Base-by-base conservation (phyloP, 2,113 vertebrate species). In the Corythaixoides concolor region DNA sequence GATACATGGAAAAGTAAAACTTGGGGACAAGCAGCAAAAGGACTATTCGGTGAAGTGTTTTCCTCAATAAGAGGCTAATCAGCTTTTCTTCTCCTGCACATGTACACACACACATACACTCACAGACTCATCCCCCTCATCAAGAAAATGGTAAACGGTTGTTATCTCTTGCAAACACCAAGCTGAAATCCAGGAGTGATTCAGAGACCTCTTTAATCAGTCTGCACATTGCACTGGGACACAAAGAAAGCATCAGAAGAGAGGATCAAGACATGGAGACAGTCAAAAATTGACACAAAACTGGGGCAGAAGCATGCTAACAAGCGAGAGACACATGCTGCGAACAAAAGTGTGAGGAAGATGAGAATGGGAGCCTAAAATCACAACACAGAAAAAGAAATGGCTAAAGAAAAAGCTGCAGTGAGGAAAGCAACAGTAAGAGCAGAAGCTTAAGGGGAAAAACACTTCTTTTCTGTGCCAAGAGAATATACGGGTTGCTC, bases 201-300 rank as follows among this genome's bases (percentile, higher is more conserved):
- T 92, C 91, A 93, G 30, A 87, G 91, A 70, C 49, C 55, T 90
- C 76, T 87, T 85, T 85, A 94, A 86, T 69, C 72, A 80, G 62
- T 30, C 52, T 83, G 43, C 39, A 47, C 0, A 2, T 74, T 78
- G 58, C 70, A 89, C 27, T 17, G 50, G 41, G 62, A 70, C 41
- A 87, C 52, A 90, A 82, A 92, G 55, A 56, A 94, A 6, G 39
- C 30, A 90, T 53, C 68, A 79, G 20, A 94, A 92, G 27, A 91
- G 12, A 94, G 15, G 49, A 91, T 59, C 13, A 33, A 45, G 66
- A 83, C 20, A 79, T 7, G 9, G 4, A 94, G 43, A 81, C 32
- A 89, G 43, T 6, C 45, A 91, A 55, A 91, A 79, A 60, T 24
- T 67, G 37, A 39, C 20, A 43, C 12, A 24, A 85, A 91, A 91